phyloP scores from a whole-genome alignment of 2,797 vertebrate species.

The Micrastur ruficollis region DNA sequence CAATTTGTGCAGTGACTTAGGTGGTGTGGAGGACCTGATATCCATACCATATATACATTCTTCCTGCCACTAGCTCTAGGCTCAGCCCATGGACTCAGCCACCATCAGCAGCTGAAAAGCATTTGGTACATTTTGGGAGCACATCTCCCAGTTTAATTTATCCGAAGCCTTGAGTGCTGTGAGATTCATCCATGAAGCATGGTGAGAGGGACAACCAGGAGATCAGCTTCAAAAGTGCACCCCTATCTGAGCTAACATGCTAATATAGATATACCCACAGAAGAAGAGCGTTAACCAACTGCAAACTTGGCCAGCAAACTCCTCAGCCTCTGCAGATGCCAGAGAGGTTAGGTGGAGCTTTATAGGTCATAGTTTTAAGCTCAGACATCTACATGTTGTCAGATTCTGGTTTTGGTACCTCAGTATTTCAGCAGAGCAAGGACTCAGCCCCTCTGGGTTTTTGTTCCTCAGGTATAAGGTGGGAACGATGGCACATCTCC shows the following conservation, averaged over 20 bases:
- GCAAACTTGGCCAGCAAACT: neutral
- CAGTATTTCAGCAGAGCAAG: neutral
- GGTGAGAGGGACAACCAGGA: neutral
- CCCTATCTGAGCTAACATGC: neutral
- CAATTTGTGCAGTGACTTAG: neutral
- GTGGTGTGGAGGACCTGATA: neutral
- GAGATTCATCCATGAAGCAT: neutral
- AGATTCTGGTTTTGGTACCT: neutral
- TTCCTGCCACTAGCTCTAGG: neutral
- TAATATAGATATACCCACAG: neutral
- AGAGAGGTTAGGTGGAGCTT: neutral
- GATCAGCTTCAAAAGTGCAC: neutral
- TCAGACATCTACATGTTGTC: neutral
- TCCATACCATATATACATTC: fast-evolving
- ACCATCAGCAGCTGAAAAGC: neutral
- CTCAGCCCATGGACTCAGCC: neutral
- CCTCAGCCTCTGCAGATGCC: neutral
- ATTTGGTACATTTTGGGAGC: neutral
- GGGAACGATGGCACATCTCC: neutral
- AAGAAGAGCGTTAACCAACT: neutral
- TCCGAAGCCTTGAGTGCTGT: neutral
- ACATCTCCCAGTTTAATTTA: neutral
- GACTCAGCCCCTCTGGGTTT: neutral
- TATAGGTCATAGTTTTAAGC: neutral
- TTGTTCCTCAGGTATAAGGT: neutral